Evolutionary conservation across 2,797 vertebrate genomes (phyloP), one percentile per base, ranked within the genome.

Genomic region (Characodon lateralis): DNA sequence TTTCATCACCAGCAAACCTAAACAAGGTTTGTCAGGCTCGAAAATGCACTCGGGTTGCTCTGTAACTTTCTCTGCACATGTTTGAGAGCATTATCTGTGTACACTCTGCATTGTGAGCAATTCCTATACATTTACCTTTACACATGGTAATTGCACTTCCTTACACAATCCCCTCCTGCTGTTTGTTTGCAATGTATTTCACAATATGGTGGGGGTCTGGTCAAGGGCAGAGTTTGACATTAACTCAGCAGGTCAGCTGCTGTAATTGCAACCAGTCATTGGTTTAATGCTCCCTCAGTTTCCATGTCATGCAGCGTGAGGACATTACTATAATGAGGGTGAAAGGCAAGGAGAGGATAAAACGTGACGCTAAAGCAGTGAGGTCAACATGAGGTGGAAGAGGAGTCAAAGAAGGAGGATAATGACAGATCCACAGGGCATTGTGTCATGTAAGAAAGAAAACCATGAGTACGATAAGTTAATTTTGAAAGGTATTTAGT

Each of bases 1-100:
- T 95, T 95, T 95, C 91, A 94, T 94, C 93, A 92, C 78, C 80
- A 66, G 80, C 85, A 80, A 79, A 85, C 87, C 83, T 70, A 93
- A 95, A 95, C 91, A 87, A 93, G 93, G 87, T 86, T 89, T 95
- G 94, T 95, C 94, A 95, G 92, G 84, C 89, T 92, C 58, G 80
- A 92, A 93, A 93, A 94, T 93, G 90, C 91, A 84, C 5, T 73
- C 85, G 90, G 89, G 89, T 92, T 89, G 91, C 85, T 72, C 78
- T 81, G 89, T 82, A 76, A 89, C 85, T 82, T 87, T 65, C 39
- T 78, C 77, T 76, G 76, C 80, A 77, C 89, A 85, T 56, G 73
- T 83, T 77, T 31, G 26, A n/a, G 46, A 39, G 50, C 10, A 16
- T 35, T n/a, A 43, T 70, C 22, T 8, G 28, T 48, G 28, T 26